Conservation (phyloP, 2,888 invertebrate species). For the Andrena bucephala region DNA sequence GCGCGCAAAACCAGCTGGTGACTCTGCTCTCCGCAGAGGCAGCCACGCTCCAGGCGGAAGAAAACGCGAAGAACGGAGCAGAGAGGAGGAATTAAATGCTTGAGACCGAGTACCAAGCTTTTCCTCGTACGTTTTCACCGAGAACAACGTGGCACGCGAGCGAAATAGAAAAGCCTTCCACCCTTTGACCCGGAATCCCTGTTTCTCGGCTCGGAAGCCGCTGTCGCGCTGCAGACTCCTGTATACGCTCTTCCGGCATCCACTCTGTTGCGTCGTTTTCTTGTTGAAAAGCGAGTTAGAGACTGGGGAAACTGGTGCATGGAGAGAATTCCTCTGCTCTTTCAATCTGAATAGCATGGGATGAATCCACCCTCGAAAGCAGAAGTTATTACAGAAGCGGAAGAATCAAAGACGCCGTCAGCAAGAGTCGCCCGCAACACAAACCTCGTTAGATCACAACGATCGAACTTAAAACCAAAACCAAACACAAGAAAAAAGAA, state of each 20-base stretch:
- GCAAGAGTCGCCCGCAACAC: no score
- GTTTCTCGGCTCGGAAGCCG: constrained; percentile 23
- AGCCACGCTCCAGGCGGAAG: constrained; percentile 23
- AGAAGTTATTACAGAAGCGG: no score
- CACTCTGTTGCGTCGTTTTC: constrained; percentile 33
- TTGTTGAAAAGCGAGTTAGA: constrained; percentile 32
- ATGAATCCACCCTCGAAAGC: no score
- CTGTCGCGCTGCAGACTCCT: constrained; percentile 9
- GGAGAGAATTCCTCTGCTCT: constrained; percentile 24
- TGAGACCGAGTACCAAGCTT: constrained; percentile 31
- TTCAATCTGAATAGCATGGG: constrained; percentile 13
- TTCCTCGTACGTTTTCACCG: constrained; percentile 34
- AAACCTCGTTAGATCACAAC: no score
- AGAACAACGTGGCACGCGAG: constrained; percentile 48
- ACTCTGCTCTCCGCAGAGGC: neutral
- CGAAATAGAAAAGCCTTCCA: constrained; percentile 49
- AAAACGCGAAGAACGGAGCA: constrained; percentile 10
- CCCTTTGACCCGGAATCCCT: constrained; percentile 58
- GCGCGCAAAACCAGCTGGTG: neutral
- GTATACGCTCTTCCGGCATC: neutral
- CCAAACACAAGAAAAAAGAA: no score
- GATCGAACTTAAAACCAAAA: no score
- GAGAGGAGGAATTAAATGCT: constrained; percentile 38
- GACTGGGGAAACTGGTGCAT: constrained; percentile 15
- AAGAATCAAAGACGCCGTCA: no score